These are phyloP conservation scores for Rotaria macrura DNA, from an alignment of 2,888 invertebrate genomes.

Conservation along the genomic window DNA sequence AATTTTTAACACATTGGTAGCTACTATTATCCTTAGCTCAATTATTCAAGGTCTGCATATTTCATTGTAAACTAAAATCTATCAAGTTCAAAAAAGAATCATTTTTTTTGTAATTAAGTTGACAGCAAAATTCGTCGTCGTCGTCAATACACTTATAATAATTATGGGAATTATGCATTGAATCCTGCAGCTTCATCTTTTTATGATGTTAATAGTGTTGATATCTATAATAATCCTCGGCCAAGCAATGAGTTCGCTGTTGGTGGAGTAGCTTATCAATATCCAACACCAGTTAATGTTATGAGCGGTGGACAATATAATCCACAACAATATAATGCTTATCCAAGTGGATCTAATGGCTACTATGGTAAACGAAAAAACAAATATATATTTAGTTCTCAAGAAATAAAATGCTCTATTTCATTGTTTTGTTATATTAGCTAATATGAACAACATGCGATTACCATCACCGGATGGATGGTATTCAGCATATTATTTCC, in stretches of 20 bases:
- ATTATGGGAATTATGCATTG: neutral
- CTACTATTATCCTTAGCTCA: neutral
- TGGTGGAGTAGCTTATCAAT: neutral
- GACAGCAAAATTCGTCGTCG: neutral
- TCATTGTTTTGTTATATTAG: neutral
- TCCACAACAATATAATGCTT: neutral
- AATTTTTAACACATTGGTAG: neutral
- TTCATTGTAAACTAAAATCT: neutral
- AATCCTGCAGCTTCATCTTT: neutral
- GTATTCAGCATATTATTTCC: neutral
- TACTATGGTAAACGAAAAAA: neutral
- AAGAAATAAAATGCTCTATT: neutral
- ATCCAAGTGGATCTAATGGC: neutral
- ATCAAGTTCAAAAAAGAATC: neutral
- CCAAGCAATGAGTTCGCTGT: neutral
- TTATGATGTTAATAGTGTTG: neutral
- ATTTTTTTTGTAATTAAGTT: neutral
- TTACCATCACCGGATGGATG: neutral
- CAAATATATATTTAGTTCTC: neutral
- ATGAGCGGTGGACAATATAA: neutral
- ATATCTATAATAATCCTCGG: neutral
- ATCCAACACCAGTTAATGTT: neutral
- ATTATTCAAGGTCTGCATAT: neutral
- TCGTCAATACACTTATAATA: neutral
- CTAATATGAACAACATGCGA: neutral